Evolutionary conservation across 2,888 invertebrate genomes (phyloP).

Genomic region (Linnaemya tessellans): DNA sequence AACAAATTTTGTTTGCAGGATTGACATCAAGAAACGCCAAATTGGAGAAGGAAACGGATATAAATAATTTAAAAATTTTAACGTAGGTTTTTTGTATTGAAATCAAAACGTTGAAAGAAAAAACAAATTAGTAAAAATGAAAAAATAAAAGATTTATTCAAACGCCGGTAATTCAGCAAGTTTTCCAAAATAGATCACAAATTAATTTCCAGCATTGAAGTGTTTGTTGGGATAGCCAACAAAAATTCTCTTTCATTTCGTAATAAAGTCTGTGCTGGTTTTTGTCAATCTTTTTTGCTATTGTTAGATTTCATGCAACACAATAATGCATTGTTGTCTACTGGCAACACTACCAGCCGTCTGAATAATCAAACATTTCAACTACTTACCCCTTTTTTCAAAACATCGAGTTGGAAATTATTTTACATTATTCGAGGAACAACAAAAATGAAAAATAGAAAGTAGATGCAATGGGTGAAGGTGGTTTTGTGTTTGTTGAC

Average conservation of each 20-base stretch:
- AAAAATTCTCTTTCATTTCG: not conserved
- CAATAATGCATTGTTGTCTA: slow-evolving; percentile 20
- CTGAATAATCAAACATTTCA: slow-evolving; percentile 47
- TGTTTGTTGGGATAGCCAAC: slow-evolving; percentile 30
- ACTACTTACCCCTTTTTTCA: slow-evolving; percentile 26
- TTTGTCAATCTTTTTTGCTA: slow-evolving; percentile 57
- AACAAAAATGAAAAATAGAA: not conserved
- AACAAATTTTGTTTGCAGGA: too few relatives aligned
- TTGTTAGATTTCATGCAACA: slow-evolving; percentile 33
- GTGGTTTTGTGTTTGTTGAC: slow-evolving; percentile 53
- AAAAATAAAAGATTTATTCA: too few relatives aligned
- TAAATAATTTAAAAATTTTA: too few relatives aligned
- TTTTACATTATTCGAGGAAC: not conserved
- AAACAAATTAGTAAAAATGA: too few relatives aligned
- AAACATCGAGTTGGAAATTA: slow-evolving; percentile 3
- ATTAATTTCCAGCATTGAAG: not conserved
- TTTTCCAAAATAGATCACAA: too few relatives aligned
- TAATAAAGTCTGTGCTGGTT: slow-evolving; percentile 57
- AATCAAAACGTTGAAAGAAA: too few relatives aligned
- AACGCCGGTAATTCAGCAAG: too few relatives aligned
- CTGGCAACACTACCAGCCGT: slow-evolving; percentile 58
- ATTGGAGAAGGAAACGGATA: too few relatives aligned
- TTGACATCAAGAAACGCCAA: too few relatives aligned
- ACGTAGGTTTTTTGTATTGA: too few relatives aligned
- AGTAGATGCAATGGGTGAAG: slow-evolving; percentile 20